Evolutionary conservation across 2,888 invertebrate genomes (phyloP).

Genomic region (Plagodis dolabraria): DNA sequence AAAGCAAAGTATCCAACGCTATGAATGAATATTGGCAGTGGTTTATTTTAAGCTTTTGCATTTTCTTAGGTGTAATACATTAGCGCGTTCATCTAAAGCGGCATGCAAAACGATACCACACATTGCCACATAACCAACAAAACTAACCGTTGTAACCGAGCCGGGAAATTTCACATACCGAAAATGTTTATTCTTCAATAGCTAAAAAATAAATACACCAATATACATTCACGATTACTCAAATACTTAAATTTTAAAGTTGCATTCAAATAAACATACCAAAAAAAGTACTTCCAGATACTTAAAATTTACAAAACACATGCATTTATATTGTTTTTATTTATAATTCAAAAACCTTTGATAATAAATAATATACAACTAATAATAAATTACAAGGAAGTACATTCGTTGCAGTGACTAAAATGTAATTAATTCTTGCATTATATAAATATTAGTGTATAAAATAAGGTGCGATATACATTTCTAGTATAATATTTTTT

Average conservation of each 20-base stretch:
- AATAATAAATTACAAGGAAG: too few species aligned
- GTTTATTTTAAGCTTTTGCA: slow-evolving; percentile 47
- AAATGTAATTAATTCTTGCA: too few species aligned
- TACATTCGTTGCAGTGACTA: too few species aligned
- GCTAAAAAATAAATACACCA: slow-evolving; percentile 83
- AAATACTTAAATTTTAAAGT: slow-evolving; percentile 43
- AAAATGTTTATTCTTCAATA: slow-evolving; percentile 84
- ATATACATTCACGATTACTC: slow-evolving; percentile 76
- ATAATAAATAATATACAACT: too few species aligned
- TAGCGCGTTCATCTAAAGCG: slow-evolving; percentile 55
- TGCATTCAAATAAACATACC: slow-evolving; percentile 32
- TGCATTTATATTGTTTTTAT: background rate
- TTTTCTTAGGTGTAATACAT: slow-evolving; percentile 32
- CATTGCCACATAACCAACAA: slow-evolving; percentile 69
- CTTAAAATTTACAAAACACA: too few species aligned
- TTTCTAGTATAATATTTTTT: too few species aligned
- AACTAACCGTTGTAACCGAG: slow-evolving; percentile 82
- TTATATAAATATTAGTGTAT: too few species aligned
- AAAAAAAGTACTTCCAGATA: slow-evolving; percentile 5
- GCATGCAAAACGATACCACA: slow-evolving; percentile 72
- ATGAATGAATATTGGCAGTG: slow-evolving; percentile 76
- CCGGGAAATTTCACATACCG: slow-evolving; percentile 85
- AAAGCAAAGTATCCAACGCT: slow-evolving; percentile 27
- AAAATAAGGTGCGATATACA: too few species aligned
- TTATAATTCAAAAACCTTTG: background rate